phyloP scores from a whole-genome alignment of 2,113 vertebrate species.

The Leucopsar rothschildi region DNA sequence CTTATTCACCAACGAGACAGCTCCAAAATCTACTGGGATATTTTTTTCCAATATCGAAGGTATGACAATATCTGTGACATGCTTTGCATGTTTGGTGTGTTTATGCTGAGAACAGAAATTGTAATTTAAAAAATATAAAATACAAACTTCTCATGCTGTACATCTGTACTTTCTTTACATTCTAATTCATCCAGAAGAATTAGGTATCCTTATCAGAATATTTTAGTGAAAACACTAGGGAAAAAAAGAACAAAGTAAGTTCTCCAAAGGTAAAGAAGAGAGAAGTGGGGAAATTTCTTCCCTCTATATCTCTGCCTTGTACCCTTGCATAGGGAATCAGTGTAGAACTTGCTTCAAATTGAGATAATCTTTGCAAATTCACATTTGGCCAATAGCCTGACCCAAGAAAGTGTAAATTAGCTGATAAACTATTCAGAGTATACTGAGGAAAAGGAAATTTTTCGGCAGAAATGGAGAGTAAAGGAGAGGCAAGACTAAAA shows the following conservation, averaged over 20 bases:
- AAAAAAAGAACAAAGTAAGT: neutral
- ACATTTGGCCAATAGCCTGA: neutral
- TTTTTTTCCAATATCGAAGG: neutral
- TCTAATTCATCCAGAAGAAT: neutral
- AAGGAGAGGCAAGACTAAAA: neutral
- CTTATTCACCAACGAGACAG: neutral
- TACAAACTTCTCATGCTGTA: neutral
- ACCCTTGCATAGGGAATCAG: neutral
- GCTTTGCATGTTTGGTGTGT: neutral
- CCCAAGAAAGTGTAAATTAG: neutral
- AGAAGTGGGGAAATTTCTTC: neutral
- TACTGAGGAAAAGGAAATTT: neutral
- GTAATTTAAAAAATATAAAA: neutral
- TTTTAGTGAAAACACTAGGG: neutral
- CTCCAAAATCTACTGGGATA: neutral
- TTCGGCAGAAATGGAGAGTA: neutral
- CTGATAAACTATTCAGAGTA: neutral
- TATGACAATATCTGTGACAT: neutral
- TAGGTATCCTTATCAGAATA: neutral
- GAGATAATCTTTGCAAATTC: neutral
- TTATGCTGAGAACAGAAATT: neutral
- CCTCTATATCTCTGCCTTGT: rapidly evolving
- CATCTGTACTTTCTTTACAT: neutral
- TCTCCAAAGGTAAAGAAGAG: neutral
- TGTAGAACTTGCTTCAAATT: neutral